Conservation (phyloP, 1,140 invertebrate genomes). For the Drosophila jambulina region DNA sequence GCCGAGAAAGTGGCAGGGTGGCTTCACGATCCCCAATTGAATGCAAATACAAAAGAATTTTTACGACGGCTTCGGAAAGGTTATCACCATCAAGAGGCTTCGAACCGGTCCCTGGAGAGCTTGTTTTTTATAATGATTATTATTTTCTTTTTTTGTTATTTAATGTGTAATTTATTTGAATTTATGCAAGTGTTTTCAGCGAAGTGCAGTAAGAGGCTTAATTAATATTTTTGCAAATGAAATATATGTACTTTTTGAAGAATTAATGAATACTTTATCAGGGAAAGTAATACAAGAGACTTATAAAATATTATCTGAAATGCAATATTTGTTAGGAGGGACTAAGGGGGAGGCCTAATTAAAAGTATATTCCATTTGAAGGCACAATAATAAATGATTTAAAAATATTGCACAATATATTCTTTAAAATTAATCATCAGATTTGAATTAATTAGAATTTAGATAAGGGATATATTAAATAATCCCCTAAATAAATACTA, state of each 20-base stretch:
- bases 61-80: constrained; percentile 7
- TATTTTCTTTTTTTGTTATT: not conserved
- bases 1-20: constrained; percentile 13
- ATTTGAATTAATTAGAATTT: not conserved
- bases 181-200: not conserved
- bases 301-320: not conserved
- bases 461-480: too few species aligned
- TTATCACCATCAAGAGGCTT: not conserved
- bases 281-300: not conserved
- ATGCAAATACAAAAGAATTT: constrained; percentile 18
- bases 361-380: not conserved
- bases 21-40: constrained; percentile 1
- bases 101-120: constrained; percentile 6
- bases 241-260: not conserved
- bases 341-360: not conserved
- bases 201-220: not conserved
- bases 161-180: constrained; percentile 1
- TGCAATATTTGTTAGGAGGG: not conserved
- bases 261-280: not conserved
- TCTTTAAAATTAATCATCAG: not conserved
- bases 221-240: constrained; percentile 4
- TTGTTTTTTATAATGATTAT: constrained; percentile 1
- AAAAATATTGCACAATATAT: not conserved
- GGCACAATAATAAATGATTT: not conserved
- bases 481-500: too few species aligned